These are phyloP conservation scores for Rhizoglyphus robini DNA, from an alignment of 1,140 invertebrate genomes.

Conservation along the genomic window DNA sequence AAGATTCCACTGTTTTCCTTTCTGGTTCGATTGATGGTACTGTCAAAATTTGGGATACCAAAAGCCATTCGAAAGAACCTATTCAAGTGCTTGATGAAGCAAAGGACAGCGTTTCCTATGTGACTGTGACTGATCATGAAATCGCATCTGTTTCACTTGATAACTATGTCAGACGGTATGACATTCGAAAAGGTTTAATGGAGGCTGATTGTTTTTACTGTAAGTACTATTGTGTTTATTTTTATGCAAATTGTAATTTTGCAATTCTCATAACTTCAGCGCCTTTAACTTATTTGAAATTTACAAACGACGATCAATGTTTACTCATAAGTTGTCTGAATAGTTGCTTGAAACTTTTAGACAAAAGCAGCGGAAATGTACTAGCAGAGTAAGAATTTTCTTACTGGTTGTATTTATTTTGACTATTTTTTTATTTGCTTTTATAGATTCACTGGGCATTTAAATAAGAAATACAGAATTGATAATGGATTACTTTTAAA, in stretches of 20 bases:
- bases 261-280: neutral
- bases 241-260: neutral
- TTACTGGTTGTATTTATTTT: neutral
- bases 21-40: conserved; percentile 85
- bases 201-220: conserved; percentile 3
- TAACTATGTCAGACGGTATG: conserved; percentile 69
- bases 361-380: conserved; percentile 71
- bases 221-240: neutral
- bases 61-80: conserved; percentile 53
- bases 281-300: conserved; percentile 35
- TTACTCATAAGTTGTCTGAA: conserved; percentile 67
- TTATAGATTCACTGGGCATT: conserved; percentile 47
- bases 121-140: conserved; percentile 73
- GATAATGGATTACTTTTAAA: conserved; percentile 67
- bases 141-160: conserved; percentile 84
- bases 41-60: conserved; percentile 75
- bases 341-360: conserved; percentile 63
- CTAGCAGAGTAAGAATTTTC: conserved; percentile 47
- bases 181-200: conserved; percentile 68
- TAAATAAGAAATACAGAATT: conserved; percentile 59
- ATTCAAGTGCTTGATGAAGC: conserved; percentile 73
- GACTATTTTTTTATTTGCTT: neutral
- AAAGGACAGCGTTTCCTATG: conserved; percentile 75
- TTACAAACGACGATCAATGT: conserved; percentile 74
- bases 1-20: conserved; percentile 74